A percentile compares a stretch with the other conserved stretches of the same genome.
These are phyloP conservation scores for Eupithecia abbreviata DNA, from an alignment of 2,888 invertebrate genomes.

Conservation along the genomic window DNA sequence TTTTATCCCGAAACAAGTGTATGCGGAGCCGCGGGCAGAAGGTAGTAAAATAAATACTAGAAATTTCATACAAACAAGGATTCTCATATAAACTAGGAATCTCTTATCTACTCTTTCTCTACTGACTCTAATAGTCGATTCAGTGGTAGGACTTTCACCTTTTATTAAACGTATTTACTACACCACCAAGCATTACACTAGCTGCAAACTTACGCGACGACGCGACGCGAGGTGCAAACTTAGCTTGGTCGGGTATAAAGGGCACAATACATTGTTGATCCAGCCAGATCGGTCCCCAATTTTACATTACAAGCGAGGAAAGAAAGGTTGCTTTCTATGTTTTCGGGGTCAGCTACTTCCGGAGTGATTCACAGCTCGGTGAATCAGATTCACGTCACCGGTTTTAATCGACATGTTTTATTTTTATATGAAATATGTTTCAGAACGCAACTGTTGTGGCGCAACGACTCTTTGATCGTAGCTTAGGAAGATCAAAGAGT, in stretches of 20 bases:
- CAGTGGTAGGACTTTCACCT: neutral
- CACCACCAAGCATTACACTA: too few species aligned
- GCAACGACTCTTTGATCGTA: neutral
- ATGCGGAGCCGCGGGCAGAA: too few species aligned
- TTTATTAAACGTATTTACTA: neutral
- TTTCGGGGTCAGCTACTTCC: constrained; percentile 47
- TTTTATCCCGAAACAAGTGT: too few species aligned
- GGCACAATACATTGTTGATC: constrained; percentile 16
- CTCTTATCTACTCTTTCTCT: neutral
- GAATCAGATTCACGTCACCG: constrained; percentile 31
- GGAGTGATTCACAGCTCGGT: constrained; percentile 42
- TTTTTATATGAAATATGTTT: neutral
- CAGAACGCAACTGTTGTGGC: neutral
- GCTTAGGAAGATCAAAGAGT: too few species aligned
- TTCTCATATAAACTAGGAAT: neutral
- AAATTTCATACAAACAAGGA: too few species aligned
- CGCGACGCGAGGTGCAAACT: too few species aligned
- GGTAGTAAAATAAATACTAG: too few species aligned
- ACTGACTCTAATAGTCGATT: neutral
- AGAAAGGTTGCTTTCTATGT: constrained; percentile 41
- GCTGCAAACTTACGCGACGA: too few species aligned
- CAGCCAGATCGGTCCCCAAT: constrained; percentile 28
- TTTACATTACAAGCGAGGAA: constrained; percentile 9
- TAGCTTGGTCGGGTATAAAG: neutral
- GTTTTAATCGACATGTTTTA: constrained; percentile 1